Evolutionary conservation across 2,797 vertebrate species (phyloP).

Genomic region (Stomatorhinus walkeri): DNA sequence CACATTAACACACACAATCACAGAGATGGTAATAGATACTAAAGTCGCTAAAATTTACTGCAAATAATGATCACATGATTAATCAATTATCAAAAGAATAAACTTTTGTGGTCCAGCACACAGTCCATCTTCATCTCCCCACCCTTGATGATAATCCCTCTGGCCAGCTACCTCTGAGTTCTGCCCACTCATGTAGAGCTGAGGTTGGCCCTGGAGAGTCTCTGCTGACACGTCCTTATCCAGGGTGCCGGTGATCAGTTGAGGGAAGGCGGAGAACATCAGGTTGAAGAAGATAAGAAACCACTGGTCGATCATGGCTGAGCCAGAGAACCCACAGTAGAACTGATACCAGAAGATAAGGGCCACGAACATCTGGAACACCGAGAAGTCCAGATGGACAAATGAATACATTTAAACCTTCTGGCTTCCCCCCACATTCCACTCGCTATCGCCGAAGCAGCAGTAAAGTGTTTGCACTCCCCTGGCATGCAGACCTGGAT

Average conservation of each 20-base stretch:
- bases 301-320: constrained; percentile 96
- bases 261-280: constrained; percentile 93
- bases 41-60: neutral
- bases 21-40: neutral
- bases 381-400: neutral
- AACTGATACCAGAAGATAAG: constrained; percentile 99
- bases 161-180: constrained; percentile 76
- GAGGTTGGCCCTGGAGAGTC: constrained; percentile 75
- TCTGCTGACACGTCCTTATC: constrained; percentile 85
- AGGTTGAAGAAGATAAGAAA: constrained; percentile 98
- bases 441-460: neutral
- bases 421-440: neutral
- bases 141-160: neutral
- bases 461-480: neutral
- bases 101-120: neutral
- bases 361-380: constrained; percentile 87
- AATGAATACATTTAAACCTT: neutral
- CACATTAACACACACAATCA: neutral
- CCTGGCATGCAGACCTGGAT: neutral
- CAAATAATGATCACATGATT: neutral
- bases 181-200: constrained; percentile 87
- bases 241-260: constrained; percentile 89
- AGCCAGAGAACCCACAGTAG: constrained; percentile 95
- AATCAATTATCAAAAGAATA: neutral
- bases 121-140: neutral